phyloP scores from a whole-genome alignment of 2,888 invertebrate genomes.

The Pachycephus smyrnensis region DNA sequence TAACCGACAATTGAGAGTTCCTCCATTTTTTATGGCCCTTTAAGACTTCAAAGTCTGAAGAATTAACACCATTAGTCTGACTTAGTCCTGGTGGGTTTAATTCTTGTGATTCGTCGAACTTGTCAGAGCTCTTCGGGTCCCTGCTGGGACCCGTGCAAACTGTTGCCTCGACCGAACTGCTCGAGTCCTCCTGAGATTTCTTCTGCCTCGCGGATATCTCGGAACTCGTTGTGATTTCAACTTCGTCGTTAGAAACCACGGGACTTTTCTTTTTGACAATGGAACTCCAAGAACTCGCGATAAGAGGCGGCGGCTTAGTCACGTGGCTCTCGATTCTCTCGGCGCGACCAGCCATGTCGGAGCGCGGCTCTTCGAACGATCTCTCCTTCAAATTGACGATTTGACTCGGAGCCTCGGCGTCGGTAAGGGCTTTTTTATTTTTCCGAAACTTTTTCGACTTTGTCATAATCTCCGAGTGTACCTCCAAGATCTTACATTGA shows the following conservation, averaged over 20 bases:
- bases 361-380: slow-evolving; percentile 1
- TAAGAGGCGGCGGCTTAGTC: too few species aligned
- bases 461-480: slow-evolving; percentile 32
- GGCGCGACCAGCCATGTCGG: slow-evolving; percentile 19
- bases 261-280: slow-evolving; percentile 29
- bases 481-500: slow-evolving; percentile 52
- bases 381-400: background rate
- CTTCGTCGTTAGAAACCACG: background rate
- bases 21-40: too few species aligned
- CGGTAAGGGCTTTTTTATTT: slow-evolving; percentile 32
- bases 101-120: background rate
- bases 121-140: background rate
- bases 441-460: slow-evolving; percentile 45
- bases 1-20: too few species aligned
- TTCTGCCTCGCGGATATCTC: too few species aligned
- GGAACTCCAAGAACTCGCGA: slow-evolving; percentile 41
- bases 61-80: too few species aligned
- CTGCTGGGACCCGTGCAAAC: background rate
- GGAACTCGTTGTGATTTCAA: too few species aligned
- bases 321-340: slow-evolving; percentile 1
- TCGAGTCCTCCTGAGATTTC: too few species aligned
- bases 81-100: background rate
- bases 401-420: background rate
- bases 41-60: too few species aligned
- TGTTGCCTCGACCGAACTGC: too few species aligned